Conservation (phyloP, 2,888 invertebrate genomes). For the Gasteruption jaculator region DNA sequence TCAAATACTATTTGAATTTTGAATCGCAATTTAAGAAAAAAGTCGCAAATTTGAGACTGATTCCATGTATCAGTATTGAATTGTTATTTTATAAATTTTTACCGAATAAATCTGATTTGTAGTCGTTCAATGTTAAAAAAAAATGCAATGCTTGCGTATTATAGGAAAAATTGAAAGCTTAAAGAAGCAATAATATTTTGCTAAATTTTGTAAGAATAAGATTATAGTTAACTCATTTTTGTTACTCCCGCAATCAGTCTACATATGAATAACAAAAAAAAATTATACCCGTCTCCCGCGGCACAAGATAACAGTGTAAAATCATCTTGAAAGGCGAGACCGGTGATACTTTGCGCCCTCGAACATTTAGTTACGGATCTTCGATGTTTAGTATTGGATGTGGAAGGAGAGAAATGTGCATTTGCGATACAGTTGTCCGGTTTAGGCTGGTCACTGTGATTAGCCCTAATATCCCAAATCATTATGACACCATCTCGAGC, state of each 20-base stretch:
- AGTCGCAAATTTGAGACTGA: too few species aligned
- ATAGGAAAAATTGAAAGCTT: too few species aligned
- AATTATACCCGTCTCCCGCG: constrained; percentile 79
- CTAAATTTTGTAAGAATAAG: background rate
- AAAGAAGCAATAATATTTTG: constrained; percentile 9
- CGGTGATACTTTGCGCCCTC: constrained; percentile 73
- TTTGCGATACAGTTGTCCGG: constrained; percentile 71
- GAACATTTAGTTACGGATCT: constrained; percentile 46
- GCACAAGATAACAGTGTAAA: constrained; percentile 78
- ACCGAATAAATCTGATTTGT: too few species aligned
- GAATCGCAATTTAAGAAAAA: too few species aligned
- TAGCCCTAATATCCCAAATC: constrained; percentile 75
- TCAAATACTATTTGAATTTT: too few species aligned
- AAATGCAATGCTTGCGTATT: too few species aligned
- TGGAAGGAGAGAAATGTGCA: constrained; percentile 58
- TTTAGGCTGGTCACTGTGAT: constrained; percentile 52
- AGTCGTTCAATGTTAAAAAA: too few species aligned
- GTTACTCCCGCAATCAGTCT: constrained; percentile 1
- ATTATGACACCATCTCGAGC: constrained; percentile 83
- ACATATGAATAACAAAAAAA: too few species aligned
- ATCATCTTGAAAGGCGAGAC: constrained; percentile 78
- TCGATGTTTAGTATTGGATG: constrained; percentile 46
- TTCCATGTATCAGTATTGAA: too few species aligned
- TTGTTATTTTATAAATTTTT: too few species aligned
- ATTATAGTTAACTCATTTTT: background rate